Conservation (phyloP, 2,113 vertebrate species). For the Scytalopus superciliaris region DNA sequence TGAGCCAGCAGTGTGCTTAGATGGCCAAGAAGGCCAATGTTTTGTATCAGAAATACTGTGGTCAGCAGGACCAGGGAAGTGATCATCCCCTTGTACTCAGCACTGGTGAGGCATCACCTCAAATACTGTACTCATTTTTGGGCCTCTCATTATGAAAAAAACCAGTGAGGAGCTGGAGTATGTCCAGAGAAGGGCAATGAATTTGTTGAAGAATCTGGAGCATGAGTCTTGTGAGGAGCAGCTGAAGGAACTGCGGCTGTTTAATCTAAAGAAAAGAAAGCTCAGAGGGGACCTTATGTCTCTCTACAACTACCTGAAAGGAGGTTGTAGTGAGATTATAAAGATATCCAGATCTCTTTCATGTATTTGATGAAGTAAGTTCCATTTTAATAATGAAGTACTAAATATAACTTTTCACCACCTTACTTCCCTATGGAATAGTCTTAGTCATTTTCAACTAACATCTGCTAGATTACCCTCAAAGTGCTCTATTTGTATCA, state of each 20-base stretch:
- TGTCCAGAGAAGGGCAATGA: background rate
- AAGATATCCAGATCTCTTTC: background rate
- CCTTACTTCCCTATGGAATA: background rate
- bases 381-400: background rate
- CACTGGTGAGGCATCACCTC: background rate
- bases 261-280: background rate
- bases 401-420: background rate
- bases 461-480: background rate
- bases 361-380: background rate
- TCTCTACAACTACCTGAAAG: background rate
- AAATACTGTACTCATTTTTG: background rate
- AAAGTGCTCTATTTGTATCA: background rate
- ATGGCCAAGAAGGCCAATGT: no score
- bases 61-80: background rate
- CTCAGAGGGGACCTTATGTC: accelerated
- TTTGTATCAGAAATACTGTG: background rate
- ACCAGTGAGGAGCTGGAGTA: background rate
- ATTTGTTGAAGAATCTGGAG: background rate
- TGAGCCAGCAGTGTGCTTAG: background rate
- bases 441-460: background rate
- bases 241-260: background rate
- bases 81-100: background rate
- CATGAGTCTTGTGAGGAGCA: background rate
- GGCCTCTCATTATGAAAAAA: background rate
- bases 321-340: background rate